Evolutionary conservation across 2,797 vertebrate genomes (phyloP).

Genomic region (Fistularia commersonii): DNA sequence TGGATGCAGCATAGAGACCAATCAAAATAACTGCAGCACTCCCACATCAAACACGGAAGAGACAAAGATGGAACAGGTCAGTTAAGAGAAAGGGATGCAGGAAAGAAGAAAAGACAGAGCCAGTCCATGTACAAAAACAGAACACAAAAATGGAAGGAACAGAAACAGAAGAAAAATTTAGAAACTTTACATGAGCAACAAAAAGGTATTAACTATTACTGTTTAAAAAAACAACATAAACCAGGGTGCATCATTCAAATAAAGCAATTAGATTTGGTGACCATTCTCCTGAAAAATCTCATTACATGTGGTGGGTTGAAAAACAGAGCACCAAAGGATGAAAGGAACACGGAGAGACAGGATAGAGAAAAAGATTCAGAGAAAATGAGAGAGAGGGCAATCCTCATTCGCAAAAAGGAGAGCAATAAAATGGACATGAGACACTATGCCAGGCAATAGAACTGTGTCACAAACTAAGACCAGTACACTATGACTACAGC

Average conservation of each 20-base stretch:
- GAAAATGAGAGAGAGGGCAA: slow-evolving; percentile 40
- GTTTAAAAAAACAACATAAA: slow-evolving; percentile 55
- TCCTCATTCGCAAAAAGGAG: slow-evolving; percentile 71
- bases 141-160: slow-evolving; percentile 48
- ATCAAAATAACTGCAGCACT: slow-evolving; percentile 75
- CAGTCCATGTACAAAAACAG: slow-evolving; percentile 65
- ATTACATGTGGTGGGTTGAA: slow-evolving; percentile 70
- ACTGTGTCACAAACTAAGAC: slow-evolving; percentile 68
- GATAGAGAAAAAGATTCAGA: neutral
- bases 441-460: slow-evolving; percentile 74
- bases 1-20: slow-evolving; percentile 78
- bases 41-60: slow-evolving; percentile 71
- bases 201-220: slow-evolving; percentile 41
- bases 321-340: slow-evolving; percentile 70
- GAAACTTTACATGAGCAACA: slow-evolving; percentile 62
- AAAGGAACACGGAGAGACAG: slow-evolving; percentile 34
- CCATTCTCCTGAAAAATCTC: slow-evolving; percentile 66
- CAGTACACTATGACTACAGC: slow-evolving; percentile 61
- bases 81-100: slow-evolving; percentile 64
- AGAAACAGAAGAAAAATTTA: slow-evolving; percentile 33
- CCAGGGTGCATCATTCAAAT: slow-evolving; percentile 79
- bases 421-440: slow-evolving; percentile 69
- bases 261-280: slow-evolving; percentile 76
- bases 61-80: slow-evolving; percentile 56
- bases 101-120: slow-evolving; percentile 67